A percentile compares a stretch with the other conserved stretches of the same genome.
Conservation (phyloP, 64 coral and sea anemone genomes). For the Trachythela sp. region DNA sequence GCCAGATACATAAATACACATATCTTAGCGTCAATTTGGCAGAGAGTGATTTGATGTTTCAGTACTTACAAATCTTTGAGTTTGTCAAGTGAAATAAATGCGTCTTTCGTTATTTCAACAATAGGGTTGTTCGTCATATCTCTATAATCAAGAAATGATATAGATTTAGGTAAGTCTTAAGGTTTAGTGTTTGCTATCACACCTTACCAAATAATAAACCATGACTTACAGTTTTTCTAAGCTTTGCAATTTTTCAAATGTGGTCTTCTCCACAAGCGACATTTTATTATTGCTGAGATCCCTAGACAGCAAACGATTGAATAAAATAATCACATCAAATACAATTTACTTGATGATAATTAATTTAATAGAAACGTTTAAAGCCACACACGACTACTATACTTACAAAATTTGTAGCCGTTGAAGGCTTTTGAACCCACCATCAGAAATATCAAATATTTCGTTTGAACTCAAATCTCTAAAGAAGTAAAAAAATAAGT, state of each 20-base stretch:
- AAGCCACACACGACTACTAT: neutral
- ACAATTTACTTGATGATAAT: too few species aligned
- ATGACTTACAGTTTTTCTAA: neutral
- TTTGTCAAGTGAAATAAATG: neutral
- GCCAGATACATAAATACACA: too few species aligned
- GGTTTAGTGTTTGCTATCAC: neutral
- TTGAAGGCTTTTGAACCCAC: neutral
- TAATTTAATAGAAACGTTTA: too few species aligned
- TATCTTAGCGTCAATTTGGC: too few species aligned
- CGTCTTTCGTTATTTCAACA: neutral
- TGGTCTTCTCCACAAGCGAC: neutral
- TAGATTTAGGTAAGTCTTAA: too few species aligned
- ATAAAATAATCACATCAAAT: too few species aligned
- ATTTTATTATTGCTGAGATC: neutral
- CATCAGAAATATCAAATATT: neutral
- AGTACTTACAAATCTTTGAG: neutral
- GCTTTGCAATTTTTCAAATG: neutral
- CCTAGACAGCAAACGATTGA: neutral
- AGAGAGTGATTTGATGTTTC: too few species aligned
- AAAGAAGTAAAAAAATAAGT: neutral
- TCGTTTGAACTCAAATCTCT: neutral
- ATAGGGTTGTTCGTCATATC: neutral
- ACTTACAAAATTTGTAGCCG: neutral
- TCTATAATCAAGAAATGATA: neutral
- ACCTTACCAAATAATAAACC: too few species aligned